These are phyloP conservation scores for Xestia xanthographa DNA, from an alignment of 2,888 invertebrate species.

Conservation along the genomic window DNA sequence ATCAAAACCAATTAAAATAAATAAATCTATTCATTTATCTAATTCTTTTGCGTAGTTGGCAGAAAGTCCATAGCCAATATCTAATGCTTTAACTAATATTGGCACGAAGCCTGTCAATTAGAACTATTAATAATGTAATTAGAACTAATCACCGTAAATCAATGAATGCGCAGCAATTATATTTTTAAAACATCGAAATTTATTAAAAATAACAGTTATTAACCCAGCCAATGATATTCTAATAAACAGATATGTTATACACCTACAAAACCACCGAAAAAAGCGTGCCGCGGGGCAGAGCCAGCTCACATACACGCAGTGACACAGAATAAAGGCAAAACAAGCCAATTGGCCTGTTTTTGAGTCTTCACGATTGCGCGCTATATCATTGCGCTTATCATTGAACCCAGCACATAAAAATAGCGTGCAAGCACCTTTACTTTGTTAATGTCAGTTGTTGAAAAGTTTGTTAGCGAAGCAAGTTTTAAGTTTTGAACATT, in stretches of 20 bases:
- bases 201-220: background rate
- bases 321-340: too few species aligned
- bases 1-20: background rate
- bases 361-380: too few species aligned
- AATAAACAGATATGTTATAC: too few species aligned
- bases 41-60: conserved; percentile 23
- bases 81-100: background rate
- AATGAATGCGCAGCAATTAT: background rate
- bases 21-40: background rate
- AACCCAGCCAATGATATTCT: too few species aligned
- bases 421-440: conserved; percentile 38
- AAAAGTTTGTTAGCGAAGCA: conserved; percentile 15
- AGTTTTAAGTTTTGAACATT: background rate
- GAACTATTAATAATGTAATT: background rate
- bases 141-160: background rate
- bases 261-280: too few species aligned
- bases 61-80: background rate
- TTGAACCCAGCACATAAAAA: background rate
- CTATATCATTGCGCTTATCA: too few species aligned
- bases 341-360: too few species aligned
- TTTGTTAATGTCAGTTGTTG: conserved; percentile 12
- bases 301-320: too few species aligned
- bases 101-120: conserved; percentile 1
- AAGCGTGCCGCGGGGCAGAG: too few species aligned
- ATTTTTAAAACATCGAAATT: background rate